phyloP scores from a whole-genome alignment of 1,140 invertebrate genomes.

The Melipona quadrifasciata region DNA sequence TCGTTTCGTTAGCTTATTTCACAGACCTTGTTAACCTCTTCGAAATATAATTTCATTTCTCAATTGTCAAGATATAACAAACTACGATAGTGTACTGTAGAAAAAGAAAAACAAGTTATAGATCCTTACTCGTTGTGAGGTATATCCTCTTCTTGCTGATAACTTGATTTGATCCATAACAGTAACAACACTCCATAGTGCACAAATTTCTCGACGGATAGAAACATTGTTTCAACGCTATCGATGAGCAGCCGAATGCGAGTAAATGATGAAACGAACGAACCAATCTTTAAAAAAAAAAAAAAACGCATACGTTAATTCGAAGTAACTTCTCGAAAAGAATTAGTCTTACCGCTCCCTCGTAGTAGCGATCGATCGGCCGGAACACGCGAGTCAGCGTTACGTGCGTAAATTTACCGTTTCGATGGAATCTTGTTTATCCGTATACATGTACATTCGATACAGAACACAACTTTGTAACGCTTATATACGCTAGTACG shows the following conservation, averaged over 20 bases:
- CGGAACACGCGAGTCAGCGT: conserved; percentile 45
- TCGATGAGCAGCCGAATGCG: neutral
- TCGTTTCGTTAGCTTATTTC: neutral
- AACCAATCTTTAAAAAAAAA: conserved; percentile 16
- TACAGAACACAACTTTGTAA: neutral
- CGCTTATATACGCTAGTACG: conserved; percentile 18
- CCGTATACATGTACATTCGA: neutral
- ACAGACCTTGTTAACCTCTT: neutral
- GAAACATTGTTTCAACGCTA: conserved; percentile 60
- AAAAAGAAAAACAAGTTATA: neutral
- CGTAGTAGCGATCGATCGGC: conserved; percentile 35
- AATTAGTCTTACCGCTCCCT: conserved; percentile 45
- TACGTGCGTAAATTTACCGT: conserved; percentile 32
- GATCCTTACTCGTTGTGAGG: conserved; percentile 91
- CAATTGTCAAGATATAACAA: neutral
- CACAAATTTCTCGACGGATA: conserved; percentile 59
- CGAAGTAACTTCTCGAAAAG: conserved; percentile 25
- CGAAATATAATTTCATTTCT: neutral
- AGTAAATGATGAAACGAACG: conserved; percentile 2
- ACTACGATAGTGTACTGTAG: too few relatives aligned
- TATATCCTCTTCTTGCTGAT: conserved; percentile 90
- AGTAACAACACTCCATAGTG: conserved; percentile 74
- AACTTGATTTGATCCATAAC: conserved; percentile 73
- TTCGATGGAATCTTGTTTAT: conserved; percentile 43
- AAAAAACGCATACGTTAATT: conserved; percentile 17